Evolutionary conservation across 2,113 vertebrate species (phyloP).

Genomic region (zebrafish (Danio rerio)): DNA sequence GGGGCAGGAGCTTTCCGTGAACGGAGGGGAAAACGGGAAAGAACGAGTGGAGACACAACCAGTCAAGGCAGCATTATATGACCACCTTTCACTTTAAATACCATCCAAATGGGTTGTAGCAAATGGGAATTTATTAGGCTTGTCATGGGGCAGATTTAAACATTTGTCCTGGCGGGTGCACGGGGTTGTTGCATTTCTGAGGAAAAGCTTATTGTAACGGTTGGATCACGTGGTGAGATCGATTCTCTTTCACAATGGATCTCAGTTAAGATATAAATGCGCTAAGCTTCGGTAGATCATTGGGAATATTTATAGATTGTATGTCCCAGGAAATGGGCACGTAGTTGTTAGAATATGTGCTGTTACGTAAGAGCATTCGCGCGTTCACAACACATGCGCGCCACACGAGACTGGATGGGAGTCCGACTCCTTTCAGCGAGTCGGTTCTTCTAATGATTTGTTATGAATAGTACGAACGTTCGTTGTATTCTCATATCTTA

Average conservation of each 20-base stretch:
- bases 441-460: neutral
- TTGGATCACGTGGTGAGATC: neutral
- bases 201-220: neutral
- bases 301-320: neutral
- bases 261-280: neutral
- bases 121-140: neutral
- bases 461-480: neutral
- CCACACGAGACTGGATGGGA: slow-evolving; percentile 17
- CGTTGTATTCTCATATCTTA: neutral
- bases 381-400: neutral
- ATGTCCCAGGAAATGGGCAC: neutral
- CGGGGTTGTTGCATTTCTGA: neutral
- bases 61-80: neutral
- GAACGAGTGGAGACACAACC: neutral
- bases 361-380: slow-evolving; percentile 19
- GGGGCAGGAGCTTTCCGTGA: slow-evolving; percentile 39
- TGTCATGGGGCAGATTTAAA: neutral
- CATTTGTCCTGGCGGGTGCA: neutral
- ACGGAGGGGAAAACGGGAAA: neutral
- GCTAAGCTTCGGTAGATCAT: too few relatives aligned
- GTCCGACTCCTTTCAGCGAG: neutral
- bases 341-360: neutral
- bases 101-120: neutral
- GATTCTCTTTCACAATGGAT: neutral
- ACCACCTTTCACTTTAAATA: neutral